Percentiles rank a stretch among this genome's conserved stretches.
phyloP scores from a whole-genome alignment of 1,140 invertebrate genomes.

The Sipha flava region DNA sequence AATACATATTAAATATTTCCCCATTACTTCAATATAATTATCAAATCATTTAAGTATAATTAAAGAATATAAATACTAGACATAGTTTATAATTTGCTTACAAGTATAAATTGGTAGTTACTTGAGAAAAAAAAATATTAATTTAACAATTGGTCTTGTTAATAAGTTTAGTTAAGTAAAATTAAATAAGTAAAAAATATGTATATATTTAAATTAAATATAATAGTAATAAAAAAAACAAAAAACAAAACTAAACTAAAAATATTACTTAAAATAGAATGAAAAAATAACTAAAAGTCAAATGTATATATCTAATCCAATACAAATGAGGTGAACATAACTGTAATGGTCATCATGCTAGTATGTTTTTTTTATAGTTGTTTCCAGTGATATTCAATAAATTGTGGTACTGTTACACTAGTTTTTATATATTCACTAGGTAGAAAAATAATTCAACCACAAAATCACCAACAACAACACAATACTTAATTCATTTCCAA shows the following conservation, averaged over 20 bases:
- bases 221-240: background rate
- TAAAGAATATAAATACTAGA: too few species aligned
- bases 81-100: too few species aligned
- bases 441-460: background rate
- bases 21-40: too few species aligned
- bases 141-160: too few species aligned
- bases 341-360: background rate
- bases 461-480: background rate
- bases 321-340: constrained; percentile 21
- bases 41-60: too few species aligned
- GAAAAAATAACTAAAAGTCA: background rate
- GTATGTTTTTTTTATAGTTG: background rate
- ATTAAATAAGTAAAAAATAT: background rate
- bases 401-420: background rate
- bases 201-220: too few species aligned
- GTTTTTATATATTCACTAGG: background rate
- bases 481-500: background rate
- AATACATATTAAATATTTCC: too few species aligned
- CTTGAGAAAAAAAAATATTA: too few species aligned
- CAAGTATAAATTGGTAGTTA: too few species aligned
- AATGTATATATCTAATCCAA: background rate
- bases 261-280: background rate
- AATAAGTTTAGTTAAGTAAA: too few species aligned
- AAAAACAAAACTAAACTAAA: background rate
- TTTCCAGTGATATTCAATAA: constrained; percentile 2